Base-by-base conservation (phyloP, 2,797 vertebrate genomes). In the Smutsia gigantea region DNA sequence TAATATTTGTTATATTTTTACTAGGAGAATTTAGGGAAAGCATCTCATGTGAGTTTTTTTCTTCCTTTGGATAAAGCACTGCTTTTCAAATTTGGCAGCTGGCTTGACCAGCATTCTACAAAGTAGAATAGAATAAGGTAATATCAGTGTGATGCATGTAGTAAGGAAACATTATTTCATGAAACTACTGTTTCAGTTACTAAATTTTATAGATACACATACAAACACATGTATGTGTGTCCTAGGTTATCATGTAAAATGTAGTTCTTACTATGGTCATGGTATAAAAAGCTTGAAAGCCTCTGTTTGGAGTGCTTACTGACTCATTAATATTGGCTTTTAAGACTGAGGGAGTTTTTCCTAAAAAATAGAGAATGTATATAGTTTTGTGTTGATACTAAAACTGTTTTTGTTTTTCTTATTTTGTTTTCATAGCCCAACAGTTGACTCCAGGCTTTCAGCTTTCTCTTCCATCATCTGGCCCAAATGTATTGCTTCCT, bases 391-490 rank as follows among this genome's bases (percentile, higher is more conserved):
- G 19, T 91, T 88, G 59, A 97, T 96, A 64, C 95, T 96, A 96
- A 97, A 90, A 91, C 96, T 97, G 0, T 27, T 77, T 75, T 63
- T 84, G 25, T 19, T 46, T 53, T 42, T 42, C 25, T 69, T 94
- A 72, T 97, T 96, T 97, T 96, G 97, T 90, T 94, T 97, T 97
- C 95, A 57, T 87, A 99, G 98, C 98, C 93, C 98, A 98, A 68
- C 98, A 99, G 95, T 97, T 99, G 96, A 98, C 98, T 61, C 98
- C 98, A 96, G 97, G 97, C 97, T 97, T 98, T 97, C 98, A 98
- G 94, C 96, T 98, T 96, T 98, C 98, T 96, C 86, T 98, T 96
- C 97, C 98, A 84, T 98, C 98, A 86, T 94, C 98, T 97, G 98
- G 97, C 93, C 97, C 97, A 97, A 98, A 97, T 95, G 97, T 98